phyloP scores from a whole-genome alignment of 2,888 invertebrate species.

The Rhopalosiphum nymphaeae region DNA sequence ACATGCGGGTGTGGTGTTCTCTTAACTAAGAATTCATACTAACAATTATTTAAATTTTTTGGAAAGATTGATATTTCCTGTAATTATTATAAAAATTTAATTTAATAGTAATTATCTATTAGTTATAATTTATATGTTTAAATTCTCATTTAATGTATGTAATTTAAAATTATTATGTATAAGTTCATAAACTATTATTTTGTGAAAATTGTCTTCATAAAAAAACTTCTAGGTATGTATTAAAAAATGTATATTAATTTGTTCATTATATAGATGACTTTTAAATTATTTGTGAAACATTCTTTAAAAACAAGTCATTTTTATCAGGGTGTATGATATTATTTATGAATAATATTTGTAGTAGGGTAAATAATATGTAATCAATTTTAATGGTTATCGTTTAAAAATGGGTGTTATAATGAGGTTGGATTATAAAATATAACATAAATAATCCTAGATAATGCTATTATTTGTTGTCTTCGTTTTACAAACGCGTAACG shows the following conservation, averaged over 20 bases:
- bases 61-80: neutral
- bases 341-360: neutral
- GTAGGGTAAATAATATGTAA: neutral
- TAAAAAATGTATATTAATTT: neutral
- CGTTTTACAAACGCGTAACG: too few species aligned
- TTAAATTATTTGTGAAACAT: neutral
- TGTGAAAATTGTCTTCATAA: neutral
- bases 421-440: neutral
- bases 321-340: neutral
- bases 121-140: neutral
- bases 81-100: neutral
- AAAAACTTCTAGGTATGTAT: neutral
- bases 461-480: neutral
- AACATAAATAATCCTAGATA: neutral
- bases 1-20: neutral
- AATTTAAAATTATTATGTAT: slow-evolving; percentile 18
- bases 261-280: neutral
- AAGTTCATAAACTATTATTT: neutral
- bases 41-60: neutral
- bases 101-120: neutral
- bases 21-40: neutral
- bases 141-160: neutral
- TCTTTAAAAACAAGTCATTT: neutral
- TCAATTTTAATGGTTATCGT: neutral
- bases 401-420: neutral